A percentile compares a stretch with the other conserved stretches of the same genome.
Conservation (phyloP, 2,888 invertebrate species). For the Drosophila parthenogenetica region DNA sequence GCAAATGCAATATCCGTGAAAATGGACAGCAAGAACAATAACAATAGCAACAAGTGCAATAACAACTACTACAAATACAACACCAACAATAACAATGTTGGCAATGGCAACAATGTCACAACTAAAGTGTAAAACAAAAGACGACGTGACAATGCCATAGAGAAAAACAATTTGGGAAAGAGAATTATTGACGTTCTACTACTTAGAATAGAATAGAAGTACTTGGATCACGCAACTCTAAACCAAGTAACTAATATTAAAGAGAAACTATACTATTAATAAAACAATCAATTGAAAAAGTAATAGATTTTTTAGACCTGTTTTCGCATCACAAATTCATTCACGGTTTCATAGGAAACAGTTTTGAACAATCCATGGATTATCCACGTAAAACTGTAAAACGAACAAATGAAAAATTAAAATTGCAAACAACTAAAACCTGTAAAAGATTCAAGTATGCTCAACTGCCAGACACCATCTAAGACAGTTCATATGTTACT, state of each 20-base stretch:
- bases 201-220: background rate
- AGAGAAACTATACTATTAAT: too few species aligned
- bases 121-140: conserved; percentile 71
- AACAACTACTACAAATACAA: conserved; percentile 27
- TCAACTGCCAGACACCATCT: background rate
- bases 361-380: conserved; percentile 35
- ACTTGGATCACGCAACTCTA: too few species aligned
- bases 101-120: conserved; percentile 72
- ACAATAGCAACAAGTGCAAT: conserved; percentile 29
- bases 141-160: conserved; percentile 57
- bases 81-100: conserved; percentile 32
- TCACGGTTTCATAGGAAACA: conserved; percentile 25
- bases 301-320: background rate
- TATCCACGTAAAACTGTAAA: conserved; percentile 34
- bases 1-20: conserved; percentile 62
- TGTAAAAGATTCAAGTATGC: background rate
- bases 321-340: background rate
- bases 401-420: conserved; percentile 29
- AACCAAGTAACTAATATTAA: too few species aligned
- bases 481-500: background rate
- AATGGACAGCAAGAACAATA: conserved; percentile 35
- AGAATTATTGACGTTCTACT: background rate
- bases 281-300: too few species aligned
- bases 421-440: conserved; percentile 27
- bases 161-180: conserved; percentile 19